Percentiles rank a stretch among this genome's conserved stretches.
phyloP scores from a whole-genome alignment of 2,113 vertebrate genomes.

The Phoxinus phoxinus region DNA sequence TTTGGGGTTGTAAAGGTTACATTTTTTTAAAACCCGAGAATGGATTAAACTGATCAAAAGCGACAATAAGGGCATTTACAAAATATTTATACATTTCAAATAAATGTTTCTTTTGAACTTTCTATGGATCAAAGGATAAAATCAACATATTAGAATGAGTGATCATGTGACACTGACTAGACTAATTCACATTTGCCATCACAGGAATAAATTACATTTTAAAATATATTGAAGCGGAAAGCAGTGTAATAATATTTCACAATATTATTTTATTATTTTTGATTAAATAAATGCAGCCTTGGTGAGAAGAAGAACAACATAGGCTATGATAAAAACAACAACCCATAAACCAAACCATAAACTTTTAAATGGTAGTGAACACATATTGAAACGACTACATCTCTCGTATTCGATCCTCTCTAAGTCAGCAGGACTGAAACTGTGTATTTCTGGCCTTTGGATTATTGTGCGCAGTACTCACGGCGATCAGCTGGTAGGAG shows the following conservation, averaged over 20 bases:
- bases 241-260: background rate
- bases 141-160: too few relatives aligned
- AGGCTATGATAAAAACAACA: too few relatives aligned
- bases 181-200: too few relatives aligned
- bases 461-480: constrained; percentile 64
- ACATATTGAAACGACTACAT: too few relatives aligned
- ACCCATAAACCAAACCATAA: too few relatives aligned
- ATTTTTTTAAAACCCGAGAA: background rate
- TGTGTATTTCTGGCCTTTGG: background rate
- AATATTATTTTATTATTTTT: background rate
- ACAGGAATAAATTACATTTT: background rate
- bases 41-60: background rate
- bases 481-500: constrained; percentile 96
- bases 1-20: background rate
- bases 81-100: background rate
- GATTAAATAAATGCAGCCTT: background rate
- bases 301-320: too few relatives aligned
- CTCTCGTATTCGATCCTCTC: too few relatives aligned
- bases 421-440: too few relatives aligned
- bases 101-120: background rate
- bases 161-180: too few relatives aligned
- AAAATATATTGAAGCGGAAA: background rate
- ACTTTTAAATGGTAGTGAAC: too few relatives aligned
- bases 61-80: background rate
- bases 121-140: background rate